Conservation (phyloP, 2,888 invertebrate species). For the Rhorus exstirpatorius region DNA sequence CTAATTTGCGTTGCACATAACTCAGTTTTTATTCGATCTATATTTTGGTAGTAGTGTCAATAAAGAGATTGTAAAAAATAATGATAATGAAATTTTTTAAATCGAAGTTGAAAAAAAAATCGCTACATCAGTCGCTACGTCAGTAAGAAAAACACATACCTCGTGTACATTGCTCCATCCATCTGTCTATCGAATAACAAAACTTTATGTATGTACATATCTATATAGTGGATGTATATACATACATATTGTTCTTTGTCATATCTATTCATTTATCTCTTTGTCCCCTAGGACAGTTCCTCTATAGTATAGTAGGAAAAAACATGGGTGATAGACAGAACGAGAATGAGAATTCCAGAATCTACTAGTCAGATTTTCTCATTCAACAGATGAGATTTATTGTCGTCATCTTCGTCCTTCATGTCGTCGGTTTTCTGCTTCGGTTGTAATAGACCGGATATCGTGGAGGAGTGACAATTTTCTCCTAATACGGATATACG, state of each 20-base stretch:
- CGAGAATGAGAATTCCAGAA: constrained; percentile 46
- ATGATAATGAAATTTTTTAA: too few relatives aligned
- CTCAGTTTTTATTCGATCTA: too few relatives aligned
- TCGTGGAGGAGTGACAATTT: constrained; percentile 34
- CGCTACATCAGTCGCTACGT: too few relatives aligned
- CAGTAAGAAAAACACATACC: too few relatives aligned
- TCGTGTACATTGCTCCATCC: too few relatives aligned
- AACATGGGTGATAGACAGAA: constrained; percentile 30
- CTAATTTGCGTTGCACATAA: too few relatives aligned
- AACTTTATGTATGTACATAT: too few relatives aligned
- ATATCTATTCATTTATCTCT: constrained; percentile 24
- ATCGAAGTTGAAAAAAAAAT: too few relatives aligned
- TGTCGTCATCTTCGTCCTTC: constrained; percentile 41
- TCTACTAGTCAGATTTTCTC: constrained; percentile 50
- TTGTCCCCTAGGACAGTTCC: not conserved
- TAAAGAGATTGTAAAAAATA: too few relatives aligned
- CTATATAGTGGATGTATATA: not conserved
- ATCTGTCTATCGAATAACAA: too few relatives aligned
- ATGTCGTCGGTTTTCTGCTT: constrained; percentile 26
- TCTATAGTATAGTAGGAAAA: constrained; percentile 29
- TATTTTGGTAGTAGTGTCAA: too few relatives aligned
- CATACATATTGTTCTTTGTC: not conserved
- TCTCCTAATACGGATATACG: constrained; percentile 42
- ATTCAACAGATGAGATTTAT: constrained; percentile 60
- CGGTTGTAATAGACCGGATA: constrained; percentile 51